Base-by-base conservation (phyloP, 2,888 invertebrate species). In the Scaptomyza tumidula region DNA sequence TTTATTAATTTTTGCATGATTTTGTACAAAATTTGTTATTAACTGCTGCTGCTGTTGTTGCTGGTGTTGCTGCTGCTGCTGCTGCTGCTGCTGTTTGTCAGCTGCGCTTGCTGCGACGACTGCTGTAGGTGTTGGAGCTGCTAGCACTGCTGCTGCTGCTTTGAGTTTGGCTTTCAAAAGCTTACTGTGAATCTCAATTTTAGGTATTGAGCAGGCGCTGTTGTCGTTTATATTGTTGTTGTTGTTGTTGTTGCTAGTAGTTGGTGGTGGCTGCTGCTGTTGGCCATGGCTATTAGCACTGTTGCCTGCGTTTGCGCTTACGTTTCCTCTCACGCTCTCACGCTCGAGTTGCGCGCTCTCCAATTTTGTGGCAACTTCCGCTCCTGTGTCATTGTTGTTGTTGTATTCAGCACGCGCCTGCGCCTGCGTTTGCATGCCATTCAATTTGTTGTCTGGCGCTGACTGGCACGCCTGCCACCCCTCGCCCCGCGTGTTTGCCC, bases 401-500 rank as follows among this genome's bases (percentile, higher is more conserved):
- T 58, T 80, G 87, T 80, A 86, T 81, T 83, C 82, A 82, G 88
- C 89, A 78, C 86, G 80, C 86, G 84, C 88, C 74, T 71, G 80
- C 86, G 80, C 88, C 65, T 71, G 55, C 50, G 53, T 73, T 70
- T 70, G 65, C 73, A 82, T 83, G 69, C 66, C 60, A 57, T 61
- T 60, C 54, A 43, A 64, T 63, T 58, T 61, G 72, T 60, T 71
- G 62, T 66, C 68, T 62, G 63, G 49, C 59, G 61, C 71, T 79
- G 80, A 65, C 70, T 82, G 83, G 81, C 75, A 75, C 69, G 73
- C 73, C 78, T 70, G 53, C 49, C 59, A 16, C 35, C 61, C 33
- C 29, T 58, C 19, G 43, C 37, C 48, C 41, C 50, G 31, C 52
- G 54, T 48, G n/a, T n/a, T n/a, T 31, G 59, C 44, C 49, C 55